Base-by-base conservation (phyloP, 2,888 invertebrate species). In the Mesoligia furuncula region DNA sequence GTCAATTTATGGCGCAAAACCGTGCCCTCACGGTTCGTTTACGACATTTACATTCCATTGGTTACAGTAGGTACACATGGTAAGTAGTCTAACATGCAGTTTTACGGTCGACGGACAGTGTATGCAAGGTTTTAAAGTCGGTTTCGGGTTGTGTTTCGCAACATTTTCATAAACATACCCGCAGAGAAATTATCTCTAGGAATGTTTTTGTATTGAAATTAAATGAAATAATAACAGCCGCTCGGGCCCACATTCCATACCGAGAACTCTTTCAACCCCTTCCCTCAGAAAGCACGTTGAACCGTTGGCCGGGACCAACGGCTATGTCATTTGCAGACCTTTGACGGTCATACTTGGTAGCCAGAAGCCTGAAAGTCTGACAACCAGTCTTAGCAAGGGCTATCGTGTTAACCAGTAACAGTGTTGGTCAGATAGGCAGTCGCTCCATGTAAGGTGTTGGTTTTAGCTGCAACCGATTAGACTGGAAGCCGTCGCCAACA, bases 1-100 rank as follows among this genome's bases (percentile, higher is more conserved):
- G 48, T 57, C 61, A 73, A 51, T 77, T 74, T 74, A 81, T 59
- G 11, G 42, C 9, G 24, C 27, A 54, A 11, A 75, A 54, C 36
- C 65, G n/a, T 61, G 57, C 69, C 48, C 45, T 62, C 76, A 67
- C 62, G 70, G 64, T 45, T 45, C 70, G 67, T 81, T 81, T 67
- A 71, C 70, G 73, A 64, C 2, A 70, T 81, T 81, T 81, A 70
- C 66, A 81, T 48, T 75, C 65, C 75, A 75, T 64, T 36, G 71
- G 82, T 81, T 73, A 67, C 51, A 77, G 59, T 31, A 31, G 31
- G 31, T 81, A 71, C 45, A 67, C 77, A 70, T 36, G 66, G 48
- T 39, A 62, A 57, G 66, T 80, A 61, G 42, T 65, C 48, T 51
- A 36, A 39, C 69, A 67, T 73, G 64, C 48, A 73, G 69, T 74